Evolutionary conservation across 2,888 invertebrate species (phyloP).

Genomic region (Ophion costatus): DNA sequence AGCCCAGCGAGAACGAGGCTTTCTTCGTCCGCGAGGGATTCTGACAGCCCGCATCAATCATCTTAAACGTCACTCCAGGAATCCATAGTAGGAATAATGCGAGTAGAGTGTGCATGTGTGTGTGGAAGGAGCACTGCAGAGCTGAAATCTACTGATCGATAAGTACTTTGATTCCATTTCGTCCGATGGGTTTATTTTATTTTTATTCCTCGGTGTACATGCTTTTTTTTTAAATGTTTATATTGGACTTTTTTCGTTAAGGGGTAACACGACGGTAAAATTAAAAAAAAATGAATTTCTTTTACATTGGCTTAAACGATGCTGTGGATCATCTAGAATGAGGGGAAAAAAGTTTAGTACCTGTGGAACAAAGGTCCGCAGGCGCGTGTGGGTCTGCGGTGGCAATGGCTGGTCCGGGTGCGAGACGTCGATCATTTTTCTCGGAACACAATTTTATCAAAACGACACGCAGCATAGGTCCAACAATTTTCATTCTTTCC

Average conservation of each 20-base stretch:
- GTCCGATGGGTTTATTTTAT: not conserved
- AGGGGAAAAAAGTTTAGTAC: too few species aligned
- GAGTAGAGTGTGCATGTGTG: not conserved
- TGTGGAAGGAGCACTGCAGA: not conserved
- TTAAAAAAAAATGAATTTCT: too few species aligned
- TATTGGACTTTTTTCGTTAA: not conserved
- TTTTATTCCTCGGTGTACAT: not conserved
- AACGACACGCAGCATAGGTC: too few species aligned
- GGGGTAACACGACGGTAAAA: too few species aligned
- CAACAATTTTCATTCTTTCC: too few species aligned
- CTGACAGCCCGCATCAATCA: conserved; percentile 54
- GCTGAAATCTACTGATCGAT: not conserved
- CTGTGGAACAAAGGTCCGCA: too few species aligned
- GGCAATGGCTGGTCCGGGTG: too few species aligned
- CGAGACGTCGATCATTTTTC: too few species aligned
- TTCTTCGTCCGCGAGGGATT: conserved; percentile 19
- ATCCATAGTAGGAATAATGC: conserved; percentile 20
- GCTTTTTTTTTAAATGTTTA: not conserved
- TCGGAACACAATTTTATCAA: too few species aligned
- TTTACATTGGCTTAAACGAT: too few species aligned
- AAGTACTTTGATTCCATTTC: not conserved
- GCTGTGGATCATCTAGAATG: too few species aligned
- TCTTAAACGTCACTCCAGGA: conserved; percentile 4
- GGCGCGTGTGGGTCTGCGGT: too few species aligned
- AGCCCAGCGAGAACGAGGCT: not conserved